These are phyloP conservation scores for Chaetophractus vellerosus DNA, from an alignment of 2,797 vertebrate genomes.

Conservation along the genomic window DNA sequence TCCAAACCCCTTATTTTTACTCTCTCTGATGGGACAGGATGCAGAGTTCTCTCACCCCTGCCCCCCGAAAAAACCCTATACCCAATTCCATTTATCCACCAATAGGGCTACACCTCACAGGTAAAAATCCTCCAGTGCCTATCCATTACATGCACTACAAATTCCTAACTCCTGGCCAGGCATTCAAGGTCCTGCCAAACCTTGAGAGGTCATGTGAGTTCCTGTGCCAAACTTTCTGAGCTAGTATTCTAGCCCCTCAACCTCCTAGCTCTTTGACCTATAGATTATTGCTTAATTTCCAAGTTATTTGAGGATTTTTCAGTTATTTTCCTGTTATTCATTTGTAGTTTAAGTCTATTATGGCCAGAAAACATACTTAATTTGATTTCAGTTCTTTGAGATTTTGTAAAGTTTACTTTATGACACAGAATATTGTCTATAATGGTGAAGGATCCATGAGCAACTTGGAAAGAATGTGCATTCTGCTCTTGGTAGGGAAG, in stretches of 20 bases:
- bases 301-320: background rate
- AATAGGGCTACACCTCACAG: background rate
- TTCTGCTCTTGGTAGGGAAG: background rate
- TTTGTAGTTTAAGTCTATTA: constrained; percentile 49
- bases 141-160: background rate
- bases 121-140: background rate
- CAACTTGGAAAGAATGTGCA: background rate
- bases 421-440: background rate
- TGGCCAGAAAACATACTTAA: constrained; percentile 23
- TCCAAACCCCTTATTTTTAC: too few relatives aligned
- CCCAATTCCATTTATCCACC: background rate
- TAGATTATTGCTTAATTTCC: constrained; percentile 6
- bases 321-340: background rate
- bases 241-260: background rate
- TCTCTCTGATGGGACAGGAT: background rate
- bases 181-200: background rate
- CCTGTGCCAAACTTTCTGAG: background rate
- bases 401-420: constrained; percentile 19
- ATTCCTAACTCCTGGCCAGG: background rate
- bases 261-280: background rate
- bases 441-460: background rate
- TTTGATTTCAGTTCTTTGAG: background rate
- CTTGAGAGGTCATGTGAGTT: background rate
- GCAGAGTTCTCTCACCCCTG: background rate
- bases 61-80: background rate